Base-by-base conservation (phyloP, 2,797 vertebrate species). In the Rhinichthys osculus region DNA sequence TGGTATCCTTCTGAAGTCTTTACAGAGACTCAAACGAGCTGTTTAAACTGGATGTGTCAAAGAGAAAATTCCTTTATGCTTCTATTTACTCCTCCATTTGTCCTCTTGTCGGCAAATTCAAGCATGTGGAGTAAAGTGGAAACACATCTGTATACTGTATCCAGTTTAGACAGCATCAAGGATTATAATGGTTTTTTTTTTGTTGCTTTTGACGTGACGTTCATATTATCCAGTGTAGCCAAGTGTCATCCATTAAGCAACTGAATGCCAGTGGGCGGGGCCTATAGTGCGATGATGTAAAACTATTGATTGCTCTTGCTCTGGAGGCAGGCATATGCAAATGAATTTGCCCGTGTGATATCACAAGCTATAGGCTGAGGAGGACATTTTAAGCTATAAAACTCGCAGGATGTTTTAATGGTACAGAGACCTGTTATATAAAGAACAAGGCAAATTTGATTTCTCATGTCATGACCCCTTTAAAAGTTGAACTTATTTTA, bases 281-380 rank as follows among this genome's bases (percentile, higher is more conserved):
- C 11, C 11, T 30, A 64, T 64, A 27, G 13, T 30, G 13, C 27
- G 13, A 30, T 30, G 27, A 7, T 16, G 27, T 7, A 16, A 64
- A 64, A 64, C 10, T 30, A 64, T 30, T 64, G 0, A 30, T 64
- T 6, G 47, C 47, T 30, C 13, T 30, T 64, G 5, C 62, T 64
- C 13, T 64, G 62, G 27, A 64, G 62, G 62, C 13, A 64, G 27
- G 2, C 13, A 64, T 30, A 16, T 64, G 59, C n/a, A 27, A 30
- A 62, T 27, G 0, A 27, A 62, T 62, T 27, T 62, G 5, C n/a
- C 59, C 0, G 11, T 27, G 59, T 64, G 11, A 3, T 5, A 0
- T 30, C n/a, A 30, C 27, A 30, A 14, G 1, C n/a, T 16, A 47
- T 47, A 50, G 14, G 47, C 14, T 50, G n/a, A 64, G 11, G 13